Percentiles rank a stretch among this genome's conserved stretches.
These are phyloP conservation scores for Sicus ferrugineus DNA, from an alignment of 2,888 invertebrate genomes.

Conservation along the genomic window DNA sequence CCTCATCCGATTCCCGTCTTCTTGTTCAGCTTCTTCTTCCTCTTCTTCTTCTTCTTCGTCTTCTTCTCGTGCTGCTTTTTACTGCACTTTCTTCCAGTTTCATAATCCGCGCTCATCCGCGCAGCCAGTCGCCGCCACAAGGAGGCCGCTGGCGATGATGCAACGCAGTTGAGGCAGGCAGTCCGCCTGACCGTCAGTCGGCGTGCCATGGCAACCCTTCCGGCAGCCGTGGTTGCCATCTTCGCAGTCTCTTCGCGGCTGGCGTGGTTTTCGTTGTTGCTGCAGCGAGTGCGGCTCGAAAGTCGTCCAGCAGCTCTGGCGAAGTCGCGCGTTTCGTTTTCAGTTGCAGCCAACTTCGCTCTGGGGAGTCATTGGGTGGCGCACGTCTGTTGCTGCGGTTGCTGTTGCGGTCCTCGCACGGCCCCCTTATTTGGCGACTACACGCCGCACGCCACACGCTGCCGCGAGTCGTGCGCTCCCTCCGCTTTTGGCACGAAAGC, in stretches of 20 bases:
- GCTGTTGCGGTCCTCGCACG: background rate
- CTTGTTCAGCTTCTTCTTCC: slow-evolving; percentile 9
- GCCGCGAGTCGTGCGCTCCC: too few species aligned
- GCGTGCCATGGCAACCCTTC: background rate
- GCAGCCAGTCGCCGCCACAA: slow-evolving; percentile 1
- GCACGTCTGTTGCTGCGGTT: background rate
- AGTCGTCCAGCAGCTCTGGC: slow-evolving; percentile 19
- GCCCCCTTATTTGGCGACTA: too few species aligned
- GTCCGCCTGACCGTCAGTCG: background rate
- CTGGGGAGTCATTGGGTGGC: background rate
- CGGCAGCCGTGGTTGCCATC: background rate
- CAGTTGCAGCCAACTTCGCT: slow-evolving; percentile 15
- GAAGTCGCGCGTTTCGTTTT: slow-evolving; percentile 26
- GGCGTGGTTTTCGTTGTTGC: background rate
- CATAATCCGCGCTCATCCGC: slow-evolving; percentile 22
- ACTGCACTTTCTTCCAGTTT: slow-evolving; percentile 20
- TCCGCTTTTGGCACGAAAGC: too few species aligned
- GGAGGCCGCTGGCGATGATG: slow-evolving; percentile 26
- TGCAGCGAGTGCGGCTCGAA: background rate
- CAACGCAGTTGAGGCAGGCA: slow-evolving; percentile 32
- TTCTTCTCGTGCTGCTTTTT: slow-evolving; percentile 19
- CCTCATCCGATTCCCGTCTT: slow-evolving; percentile 19
- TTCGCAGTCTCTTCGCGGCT: background rate
- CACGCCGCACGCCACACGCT: too few species aligned
- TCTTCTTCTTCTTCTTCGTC: slow-evolving; percentile 16